These are phyloP conservation scores for Macrotis lagotis DNA, from an alignment of 2,113 vertebrate genomes.

Conservation along the genomic window DNA sequence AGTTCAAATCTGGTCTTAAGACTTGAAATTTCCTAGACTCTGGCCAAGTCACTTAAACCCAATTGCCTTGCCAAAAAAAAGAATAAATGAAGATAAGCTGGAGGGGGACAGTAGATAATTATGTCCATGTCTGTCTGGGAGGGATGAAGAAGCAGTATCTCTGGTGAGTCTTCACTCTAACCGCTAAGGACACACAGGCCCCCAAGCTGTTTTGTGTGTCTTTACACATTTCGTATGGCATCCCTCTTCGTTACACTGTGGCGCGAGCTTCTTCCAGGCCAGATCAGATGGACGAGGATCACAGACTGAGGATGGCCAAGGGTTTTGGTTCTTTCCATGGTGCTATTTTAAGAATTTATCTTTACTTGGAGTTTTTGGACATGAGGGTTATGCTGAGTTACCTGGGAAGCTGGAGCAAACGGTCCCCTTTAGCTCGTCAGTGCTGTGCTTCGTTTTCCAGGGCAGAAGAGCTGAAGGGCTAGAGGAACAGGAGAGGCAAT, in stretches of 20 bases:
- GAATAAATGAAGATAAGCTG: not conserved
- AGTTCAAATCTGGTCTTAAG: too few relatives aligned
- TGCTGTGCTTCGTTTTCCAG: not conserved
- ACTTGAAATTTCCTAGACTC: too few relatives aligned
- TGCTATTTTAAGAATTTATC: not conserved
- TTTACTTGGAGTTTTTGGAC: constrained; percentile 11
- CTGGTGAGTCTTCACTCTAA: not conserved
- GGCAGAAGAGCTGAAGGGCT: not conserved
- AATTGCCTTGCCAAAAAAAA: too few relatives aligned
- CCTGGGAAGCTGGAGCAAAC: not conserved
- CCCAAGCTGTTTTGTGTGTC: not conserved
- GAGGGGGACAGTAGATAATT: not conserved
- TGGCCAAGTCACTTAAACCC: too few relatives aligned
- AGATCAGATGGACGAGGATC: not conserved
- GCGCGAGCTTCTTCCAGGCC: not conserved
- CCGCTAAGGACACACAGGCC: not conserved
- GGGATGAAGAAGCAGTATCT: not conserved
- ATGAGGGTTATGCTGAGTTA: not conserved
- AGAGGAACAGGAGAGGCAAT: too few relatives aligned
- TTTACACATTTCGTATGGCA: not conserved
- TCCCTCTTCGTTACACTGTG: not conserved
- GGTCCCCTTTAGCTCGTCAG: not conserved
- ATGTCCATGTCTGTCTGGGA: not conserved
- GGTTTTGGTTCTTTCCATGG: not conserved
- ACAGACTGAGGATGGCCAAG: not conserved